phyloP scores from a whole-genome alignment of 2,888 invertebrate genomes.

The Ormia ochracea region DNA sequence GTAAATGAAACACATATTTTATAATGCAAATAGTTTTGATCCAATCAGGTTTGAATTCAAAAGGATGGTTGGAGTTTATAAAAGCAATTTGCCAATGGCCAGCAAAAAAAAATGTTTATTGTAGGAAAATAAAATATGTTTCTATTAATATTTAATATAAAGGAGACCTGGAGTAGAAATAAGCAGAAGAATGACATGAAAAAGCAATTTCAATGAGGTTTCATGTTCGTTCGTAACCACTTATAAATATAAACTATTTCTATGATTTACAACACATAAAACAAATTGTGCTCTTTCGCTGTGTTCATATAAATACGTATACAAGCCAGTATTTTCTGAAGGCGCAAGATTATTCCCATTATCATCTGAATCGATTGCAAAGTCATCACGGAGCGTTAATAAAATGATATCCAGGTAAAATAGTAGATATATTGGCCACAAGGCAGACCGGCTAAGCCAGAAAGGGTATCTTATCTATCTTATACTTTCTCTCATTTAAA shows the following conservation, averaged over 20 bases:
- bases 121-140: not conserved
- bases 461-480: too few species aligned
- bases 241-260: constrained; percentile 47
- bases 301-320: not conserved
- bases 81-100: constrained; percentile 35
- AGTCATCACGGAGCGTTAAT: too few species aligned
- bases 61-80: not conserved
- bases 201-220: constrained; percentile 39
- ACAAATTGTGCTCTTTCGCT: not conserved
- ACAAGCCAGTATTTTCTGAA: not conserved
- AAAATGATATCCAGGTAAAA: too few species aligned
- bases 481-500: too few species aligned
- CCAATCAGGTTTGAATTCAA: constrained; percentile 19
- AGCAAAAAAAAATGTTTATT: not conserved
- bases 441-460: too few species aligned
- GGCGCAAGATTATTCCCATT: not conserved
- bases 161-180: not conserved
- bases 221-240: constrained; percentile 16
- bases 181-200: not conserved
- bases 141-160: not conserved
- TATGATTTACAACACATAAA: not conserved
- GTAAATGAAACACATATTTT: constrained; percentile 13
- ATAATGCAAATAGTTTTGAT: constrained; percentile 19
- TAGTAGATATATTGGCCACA: too few species aligned
- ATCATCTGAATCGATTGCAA: too few species aligned